These are phyloP conservation scores for Argentina silus DNA, from an alignment of 2,797 vertebrate genomes.

Conservation along the genomic window DNA sequence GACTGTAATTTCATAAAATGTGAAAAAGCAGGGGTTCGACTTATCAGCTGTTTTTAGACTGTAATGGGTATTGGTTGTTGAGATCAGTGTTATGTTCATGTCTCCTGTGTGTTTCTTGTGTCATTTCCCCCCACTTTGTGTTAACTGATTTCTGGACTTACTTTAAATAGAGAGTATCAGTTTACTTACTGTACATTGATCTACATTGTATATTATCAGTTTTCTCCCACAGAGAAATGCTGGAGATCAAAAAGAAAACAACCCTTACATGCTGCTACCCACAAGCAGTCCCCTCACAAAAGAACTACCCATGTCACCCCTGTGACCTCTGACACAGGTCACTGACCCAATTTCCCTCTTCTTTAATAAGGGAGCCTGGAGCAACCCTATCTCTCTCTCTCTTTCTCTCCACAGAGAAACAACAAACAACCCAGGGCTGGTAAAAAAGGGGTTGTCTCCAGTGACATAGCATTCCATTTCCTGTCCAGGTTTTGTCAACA, in stretches of 20 bases:
- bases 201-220: background rate
- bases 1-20: background rate
- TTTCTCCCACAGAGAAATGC: background rate
- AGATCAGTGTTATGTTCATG: background rate
- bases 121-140: background rate
- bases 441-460: background rate
- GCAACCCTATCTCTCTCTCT: background rate
- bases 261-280: constrained; percentile 27
- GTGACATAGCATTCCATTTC: background rate
- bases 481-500: background rate
- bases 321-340: constrained; percentile 58
- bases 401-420: background rate
- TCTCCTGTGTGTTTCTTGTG: background rate
- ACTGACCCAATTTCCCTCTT: constrained; percentile 49
- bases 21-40: background rate
- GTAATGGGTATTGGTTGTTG: background rate
- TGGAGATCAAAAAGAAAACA: constrained; percentile 2
- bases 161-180: background rate
- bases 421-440: background rate
- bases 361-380: constrained; percentile 27
- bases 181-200: background rate
- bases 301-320: constrained; percentile 31
- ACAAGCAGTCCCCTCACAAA: constrained; percentile 40
- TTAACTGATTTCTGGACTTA: constrained; percentile 1
- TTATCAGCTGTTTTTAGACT: background rate